Conservation (phyloP, 2,113 vertebrate genomes). For the Tyto alba region DNA sequence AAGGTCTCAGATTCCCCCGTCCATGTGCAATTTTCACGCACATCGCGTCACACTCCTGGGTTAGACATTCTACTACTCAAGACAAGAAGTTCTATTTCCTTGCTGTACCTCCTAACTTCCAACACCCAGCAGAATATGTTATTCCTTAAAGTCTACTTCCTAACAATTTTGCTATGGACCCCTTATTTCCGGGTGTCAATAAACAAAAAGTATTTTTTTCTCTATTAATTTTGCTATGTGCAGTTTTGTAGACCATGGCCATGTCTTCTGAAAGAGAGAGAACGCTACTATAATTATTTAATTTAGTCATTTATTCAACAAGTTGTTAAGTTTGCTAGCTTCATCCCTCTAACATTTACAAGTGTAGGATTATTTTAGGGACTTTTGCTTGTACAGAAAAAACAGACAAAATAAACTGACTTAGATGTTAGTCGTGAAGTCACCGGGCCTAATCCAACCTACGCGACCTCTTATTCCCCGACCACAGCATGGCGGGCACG, state of each 20-base stretch:
- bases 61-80: not conserved
- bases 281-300: not conserved
- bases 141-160: not conserved
- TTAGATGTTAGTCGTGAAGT: not conserved
- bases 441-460: not conserved
- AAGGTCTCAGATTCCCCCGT: not conserved
- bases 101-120: not conserved
- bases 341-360: not conserved
- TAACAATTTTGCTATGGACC: not conserved
- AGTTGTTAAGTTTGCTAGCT: not conserved
- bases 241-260: not conserved
- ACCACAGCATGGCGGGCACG: not conserved
- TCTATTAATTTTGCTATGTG: not conserved
- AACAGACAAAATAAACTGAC: not conserved
- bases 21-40: not conserved
- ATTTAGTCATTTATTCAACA: not conserved
- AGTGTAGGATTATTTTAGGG: not conserved
- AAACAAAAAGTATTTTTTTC: not conserved
- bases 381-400: not conserved
- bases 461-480: not conserved
- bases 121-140: not conserved
- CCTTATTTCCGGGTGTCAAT: not conserved
- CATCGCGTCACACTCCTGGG: not conserved
- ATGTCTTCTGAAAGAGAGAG: not conserved
- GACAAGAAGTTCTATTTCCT: not conserved